phyloP scores from a whole-genome alignment of 1,140 invertebrate species.

The Chymomyza costata region DNA sequence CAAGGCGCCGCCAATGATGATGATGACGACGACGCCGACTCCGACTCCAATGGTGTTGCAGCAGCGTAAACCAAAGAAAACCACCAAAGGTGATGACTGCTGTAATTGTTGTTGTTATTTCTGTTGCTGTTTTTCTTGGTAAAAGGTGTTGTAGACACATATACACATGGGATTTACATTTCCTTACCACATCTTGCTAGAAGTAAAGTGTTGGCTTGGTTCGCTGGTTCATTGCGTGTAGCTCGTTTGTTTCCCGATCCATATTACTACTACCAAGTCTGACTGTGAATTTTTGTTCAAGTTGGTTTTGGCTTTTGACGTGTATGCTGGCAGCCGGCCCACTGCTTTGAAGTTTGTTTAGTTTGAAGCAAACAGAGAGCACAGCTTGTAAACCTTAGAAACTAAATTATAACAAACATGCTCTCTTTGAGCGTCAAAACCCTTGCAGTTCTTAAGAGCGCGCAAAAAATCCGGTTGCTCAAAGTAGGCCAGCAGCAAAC shows the following conservation, averaged over 20 bases:
- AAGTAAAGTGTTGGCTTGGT: slow-evolving; percentile 32
- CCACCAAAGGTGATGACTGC: slow-evolving; percentile 71
- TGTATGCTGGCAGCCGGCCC: slow-evolving; percentile 1
- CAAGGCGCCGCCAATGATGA: slow-evolving; percentile 51
- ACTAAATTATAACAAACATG: no score
- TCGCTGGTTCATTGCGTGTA: slow-evolving; percentile 29
- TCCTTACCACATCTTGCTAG: slow-evolving; percentile 33
- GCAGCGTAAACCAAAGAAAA: no score
- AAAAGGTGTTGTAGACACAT: slow-evolving; percentile 63
- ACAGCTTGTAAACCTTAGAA: no score
- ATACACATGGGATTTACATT: slow-evolving; percentile 50
- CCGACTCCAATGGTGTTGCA: no score
- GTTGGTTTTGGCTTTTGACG: slow-evolving; percentile 28
- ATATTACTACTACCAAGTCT: neutral
- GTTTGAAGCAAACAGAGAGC: slow-evolving; percentile 20
- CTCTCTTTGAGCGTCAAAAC: no score
- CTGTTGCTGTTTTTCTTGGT: slow-evolving; percentile 44
- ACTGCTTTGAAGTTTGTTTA: slow-evolving; percentile 30
- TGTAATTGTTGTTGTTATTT: slow-evolving; percentile 58
- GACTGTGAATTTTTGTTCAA: slow-evolving; percentile 60
- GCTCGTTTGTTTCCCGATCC: neutral
- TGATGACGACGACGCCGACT: slow-evolving; percentile 22
- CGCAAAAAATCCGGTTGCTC: no score
- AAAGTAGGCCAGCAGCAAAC: no score
- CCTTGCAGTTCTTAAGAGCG: no score